Percentiles rank a stretch among this genome's conserved stretches.
Evolutionary conservation across 2,888 invertebrate species (phyloP).

Genomic region (Lamellibrachia satsuma): DNA sequence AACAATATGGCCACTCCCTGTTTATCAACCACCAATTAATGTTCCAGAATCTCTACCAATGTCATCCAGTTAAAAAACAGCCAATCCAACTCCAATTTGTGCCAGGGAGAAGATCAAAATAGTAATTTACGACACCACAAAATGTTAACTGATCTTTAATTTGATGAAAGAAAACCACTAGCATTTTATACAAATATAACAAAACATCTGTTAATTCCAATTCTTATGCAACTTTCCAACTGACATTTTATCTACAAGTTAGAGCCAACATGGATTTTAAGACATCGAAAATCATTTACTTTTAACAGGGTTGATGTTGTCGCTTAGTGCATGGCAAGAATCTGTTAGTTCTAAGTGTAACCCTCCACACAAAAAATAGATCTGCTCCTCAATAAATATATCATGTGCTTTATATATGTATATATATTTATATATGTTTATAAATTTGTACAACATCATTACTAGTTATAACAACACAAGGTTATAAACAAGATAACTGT

Average conservation of each 20-base stretch:
- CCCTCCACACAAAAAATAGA: neutral
- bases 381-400: conserved; percentile 17
- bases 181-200: neutral
- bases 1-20: neutral
- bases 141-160: neutral
- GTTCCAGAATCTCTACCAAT: neutral
- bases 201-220: neutral
- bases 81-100: neutral
- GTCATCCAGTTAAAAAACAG: neutral
- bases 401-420: conserved; percentile 5
- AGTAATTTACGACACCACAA: neutral
- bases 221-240: neutral
- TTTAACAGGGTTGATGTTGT: neutral
- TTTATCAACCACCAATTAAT: neutral
- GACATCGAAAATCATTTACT: neutral
- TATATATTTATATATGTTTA: conserved; percentile 7
- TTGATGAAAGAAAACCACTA: neutral
- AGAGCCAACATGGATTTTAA: neutral
- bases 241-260: neutral
- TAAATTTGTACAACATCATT: neutral
- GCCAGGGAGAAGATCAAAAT: neutral
- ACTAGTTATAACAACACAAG: neutral
- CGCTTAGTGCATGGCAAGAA: neutral
- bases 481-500: neutral
- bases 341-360: neutral